phyloP scores from a whole-genome alignment of 2,888 invertebrate genomes.

The Diabrotica balteata region DNA sequence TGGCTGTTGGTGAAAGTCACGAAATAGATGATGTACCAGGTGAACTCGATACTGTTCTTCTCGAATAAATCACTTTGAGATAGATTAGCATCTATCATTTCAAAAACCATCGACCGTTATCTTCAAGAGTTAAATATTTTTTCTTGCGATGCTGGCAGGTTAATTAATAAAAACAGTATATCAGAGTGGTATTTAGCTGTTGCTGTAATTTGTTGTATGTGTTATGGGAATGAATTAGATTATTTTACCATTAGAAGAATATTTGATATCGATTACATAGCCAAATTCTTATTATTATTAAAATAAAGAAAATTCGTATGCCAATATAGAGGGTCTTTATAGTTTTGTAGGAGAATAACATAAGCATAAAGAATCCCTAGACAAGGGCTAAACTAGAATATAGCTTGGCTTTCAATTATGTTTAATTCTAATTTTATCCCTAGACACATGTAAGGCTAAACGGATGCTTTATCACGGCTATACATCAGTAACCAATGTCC shows the following conservation, averaged over 20 bases:
- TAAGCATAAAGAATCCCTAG: too few relatives aligned
- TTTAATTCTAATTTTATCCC: too few relatives aligned
- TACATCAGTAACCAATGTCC: too few relatives aligned
- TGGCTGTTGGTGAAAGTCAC: constrained; percentile 14
- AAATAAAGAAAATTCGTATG: background rate
- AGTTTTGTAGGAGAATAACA: too few relatives aligned
- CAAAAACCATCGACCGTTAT: constrained; percentile 10
- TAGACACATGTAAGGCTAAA: too few relatives aligned
- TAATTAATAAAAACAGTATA: constrained; percentile 13
- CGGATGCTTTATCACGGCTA: too few relatives aligned
- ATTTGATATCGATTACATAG: too few relatives aligned
- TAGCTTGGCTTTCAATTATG: too few relatives aligned
- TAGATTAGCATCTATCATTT: constrained; percentile 16
- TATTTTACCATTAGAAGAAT: background rate
- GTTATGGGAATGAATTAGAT: background rate
- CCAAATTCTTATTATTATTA: background rate
- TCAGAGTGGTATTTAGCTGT: constrained; percentile 6
- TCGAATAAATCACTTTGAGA: constrained; percentile 10
- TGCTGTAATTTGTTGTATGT: too few relatives aligned
- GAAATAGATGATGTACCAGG: constrained; percentile 15
- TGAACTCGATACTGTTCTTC: constrained; percentile 11
- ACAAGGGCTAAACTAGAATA: too few relatives aligned
- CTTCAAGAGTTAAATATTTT: constrained; percentile 3
- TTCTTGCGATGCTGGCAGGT: constrained; percentile 1
- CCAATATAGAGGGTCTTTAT: background rate